These are phyloP conservation scores for Alligator mississippiensis DNA, from an alignment of 2,113 vertebrate species.

Conservation along the genomic window DNA sequence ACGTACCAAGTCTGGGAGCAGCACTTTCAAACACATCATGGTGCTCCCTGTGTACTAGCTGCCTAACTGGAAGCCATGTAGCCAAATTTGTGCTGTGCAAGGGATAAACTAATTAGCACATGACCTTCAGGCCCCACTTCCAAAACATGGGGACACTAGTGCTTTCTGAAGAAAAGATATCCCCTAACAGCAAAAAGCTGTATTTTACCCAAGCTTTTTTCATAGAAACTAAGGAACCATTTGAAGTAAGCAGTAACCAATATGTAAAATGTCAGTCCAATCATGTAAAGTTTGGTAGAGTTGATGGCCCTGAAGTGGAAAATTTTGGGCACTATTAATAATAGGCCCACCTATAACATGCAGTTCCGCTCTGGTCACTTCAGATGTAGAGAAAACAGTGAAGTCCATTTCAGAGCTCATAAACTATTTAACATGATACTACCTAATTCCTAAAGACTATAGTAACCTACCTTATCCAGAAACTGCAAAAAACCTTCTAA, in stretches of 20 bases:
- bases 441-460: not conserved
- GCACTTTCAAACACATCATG: no score
- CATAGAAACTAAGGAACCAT: not conserved
- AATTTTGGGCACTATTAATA: accelerated
- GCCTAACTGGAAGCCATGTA: not conserved
- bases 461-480: not conserved
- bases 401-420: not conserved
- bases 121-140: not conserved
- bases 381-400: no score
- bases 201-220: not conserved
- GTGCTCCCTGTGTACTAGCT: no score
- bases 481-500: not conserved
- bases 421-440: not conserved
- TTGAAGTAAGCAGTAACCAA: not conserved
- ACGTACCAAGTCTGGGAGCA: no score
- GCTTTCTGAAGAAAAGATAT: not conserved
- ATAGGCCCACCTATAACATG: not conserved
- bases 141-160: not conserved
- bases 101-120: not conserved
- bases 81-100: not conserved
- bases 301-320: not conserved
- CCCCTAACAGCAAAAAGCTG: not conserved
- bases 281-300: not conserved
- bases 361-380: not conserved
- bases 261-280: not conserved